phyloP scores from a whole-genome alignment of 1,140 invertebrate genomes.

The Bradysia coprophila region DNA sequence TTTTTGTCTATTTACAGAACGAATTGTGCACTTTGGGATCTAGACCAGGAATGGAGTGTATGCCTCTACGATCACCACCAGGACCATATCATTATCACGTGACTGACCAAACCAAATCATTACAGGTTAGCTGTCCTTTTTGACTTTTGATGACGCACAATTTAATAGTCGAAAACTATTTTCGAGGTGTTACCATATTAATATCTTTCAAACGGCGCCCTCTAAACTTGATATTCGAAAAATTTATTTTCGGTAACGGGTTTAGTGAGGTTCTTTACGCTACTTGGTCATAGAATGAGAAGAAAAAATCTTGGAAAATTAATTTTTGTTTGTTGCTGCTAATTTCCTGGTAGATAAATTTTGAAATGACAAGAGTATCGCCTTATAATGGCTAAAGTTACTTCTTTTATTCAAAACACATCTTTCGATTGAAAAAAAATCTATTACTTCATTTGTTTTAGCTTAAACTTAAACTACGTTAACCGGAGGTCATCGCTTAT shows the following conservation, averaged over 20 bases:
- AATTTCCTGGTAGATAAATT: too few relatives aligned
- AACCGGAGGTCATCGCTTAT: too few relatives aligned
- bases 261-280: too few relatives aligned
- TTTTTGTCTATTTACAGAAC: slow-evolving; percentile 3
- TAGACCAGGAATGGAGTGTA: slow-evolving; percentile 4
- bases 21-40: slow-evolving; percentile 1
- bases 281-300: too few relatives aligned
- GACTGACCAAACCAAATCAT: slow-evolving; percentile 21
- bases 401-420: too few relatives aligned
- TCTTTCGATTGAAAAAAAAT: too few relatives aligned
- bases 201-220: not conserved
- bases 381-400: too few relatives aligned
- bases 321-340: too few relatives aligned
- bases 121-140: slow-evolving; percentile 9
- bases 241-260: not conserved
- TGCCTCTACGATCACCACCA: slow-evolving; percentile 3
- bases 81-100: slow-evolving; percentile 13
- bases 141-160: not conserved
- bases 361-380: too few relatives aligned
- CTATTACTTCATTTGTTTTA: too few relatives aligned
- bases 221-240: not conserved
- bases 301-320: too few relatives aligned
- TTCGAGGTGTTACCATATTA: not conserved
- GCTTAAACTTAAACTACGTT: too few relatives aligned
- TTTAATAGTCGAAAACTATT: not conserved